Percentiles rank a stretch among this genome's conserved stretches.
These are phyloP conservation scores for Porites australiensis DNA, from an alignment of 64 coral and sea anemone genomes.

Conservation along the genomic window DNA sequence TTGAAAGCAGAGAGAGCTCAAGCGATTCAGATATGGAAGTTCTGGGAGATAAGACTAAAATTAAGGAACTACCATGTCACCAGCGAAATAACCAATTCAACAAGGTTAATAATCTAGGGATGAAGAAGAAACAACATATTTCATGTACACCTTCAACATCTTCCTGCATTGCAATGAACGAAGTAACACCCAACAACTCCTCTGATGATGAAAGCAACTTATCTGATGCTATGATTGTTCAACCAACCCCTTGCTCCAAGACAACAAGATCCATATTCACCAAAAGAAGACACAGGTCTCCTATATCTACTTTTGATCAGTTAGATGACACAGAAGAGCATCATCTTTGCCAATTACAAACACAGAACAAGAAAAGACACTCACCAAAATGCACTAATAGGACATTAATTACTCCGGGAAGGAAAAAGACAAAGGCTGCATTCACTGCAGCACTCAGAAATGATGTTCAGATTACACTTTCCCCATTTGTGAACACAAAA, in stretches of 20 bases:
- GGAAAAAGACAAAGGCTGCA: background rate
- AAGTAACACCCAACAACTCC: background rate
- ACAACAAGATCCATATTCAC: constrained; percentile 39
- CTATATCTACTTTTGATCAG: background rate
- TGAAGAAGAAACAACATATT: background rate
- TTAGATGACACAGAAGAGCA: background rate
- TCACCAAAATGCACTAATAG: background rate
- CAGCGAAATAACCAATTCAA: background rate
- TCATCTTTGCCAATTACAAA: too few relatives aligned
- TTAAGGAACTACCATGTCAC: background rate
- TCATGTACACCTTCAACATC: background rate
- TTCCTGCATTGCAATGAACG: background rate
- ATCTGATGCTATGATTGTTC: constrained; percentile 1
- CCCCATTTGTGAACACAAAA: background rate
- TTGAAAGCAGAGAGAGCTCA: constrained; percentile 9
- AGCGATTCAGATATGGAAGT: constrained; percentile 42
- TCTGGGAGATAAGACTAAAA: background rate
- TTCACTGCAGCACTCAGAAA: background rate
- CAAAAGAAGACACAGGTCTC: constrained; percentile 30
- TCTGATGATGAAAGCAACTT: constrained; percentile 14
- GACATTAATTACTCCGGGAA: background rate
- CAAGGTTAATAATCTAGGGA: background rate
- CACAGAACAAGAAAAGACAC: background rate
- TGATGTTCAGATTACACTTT: background rate
- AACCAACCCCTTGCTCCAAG: constrained; percentile 12